Percentiles rank a stretch among this genome's conserved stretches.
These are phyloP conservation scores for Percopsis transmontana DNA, from an alignment of 2,113 vertebrate species.

Conservation along the genomic window DNA sequence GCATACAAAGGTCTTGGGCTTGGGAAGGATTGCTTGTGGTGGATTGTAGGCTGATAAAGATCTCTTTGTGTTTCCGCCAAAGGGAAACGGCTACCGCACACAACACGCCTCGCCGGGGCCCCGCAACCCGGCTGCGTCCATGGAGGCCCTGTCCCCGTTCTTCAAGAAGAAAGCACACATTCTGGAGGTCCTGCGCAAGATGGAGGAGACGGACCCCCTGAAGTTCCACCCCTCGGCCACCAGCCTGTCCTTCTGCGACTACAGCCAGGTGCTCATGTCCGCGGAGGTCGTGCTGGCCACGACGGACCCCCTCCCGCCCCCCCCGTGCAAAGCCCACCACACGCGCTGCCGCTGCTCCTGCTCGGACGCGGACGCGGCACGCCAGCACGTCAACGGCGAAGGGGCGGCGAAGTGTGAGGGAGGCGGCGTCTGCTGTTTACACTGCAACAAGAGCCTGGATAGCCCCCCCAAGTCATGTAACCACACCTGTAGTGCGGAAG, in stretches of 20 bases:
- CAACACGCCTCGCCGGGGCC: constrained; percentile 78
- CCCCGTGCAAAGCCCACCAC: constrained; percentile 67
- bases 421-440: constrained; percentile 77
- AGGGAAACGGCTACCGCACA: constrained; percentile 76
- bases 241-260: constrained; percentile 76
- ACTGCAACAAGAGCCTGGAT: constrained; percentile 78
- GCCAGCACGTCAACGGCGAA: constrained; percentile 82
- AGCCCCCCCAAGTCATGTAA: constrained; percentile 77
- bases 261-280: constrained; percentile 77
- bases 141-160: constrained; percentile 93
- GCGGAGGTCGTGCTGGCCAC: constrained; percentile 71
- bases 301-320: constrained; percentile 60
- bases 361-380: constrained; percentile 70
- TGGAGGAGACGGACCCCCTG: constrained; percentile 90
- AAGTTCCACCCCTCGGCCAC: constrained; percentile 74
- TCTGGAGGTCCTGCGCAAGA: constrained; percentile 90
- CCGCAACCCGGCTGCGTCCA: constrained; percentile 65
- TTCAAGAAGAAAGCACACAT: constrained; percentile 96
- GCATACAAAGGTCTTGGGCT: constrained; percentile 43
- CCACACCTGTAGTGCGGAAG: constrained; percentile 66
- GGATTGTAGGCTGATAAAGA: constrained; percentile 21
- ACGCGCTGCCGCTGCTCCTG: constrained; percentile 72
- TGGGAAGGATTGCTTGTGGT: not conserved
- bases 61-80: constrained; percentile 30
- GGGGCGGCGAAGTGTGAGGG: constrained; percentile 72